phyloP scores from a whole-genome alignment of 2,888 invertebrate genomes.

The Lagria hirta region DNA sequence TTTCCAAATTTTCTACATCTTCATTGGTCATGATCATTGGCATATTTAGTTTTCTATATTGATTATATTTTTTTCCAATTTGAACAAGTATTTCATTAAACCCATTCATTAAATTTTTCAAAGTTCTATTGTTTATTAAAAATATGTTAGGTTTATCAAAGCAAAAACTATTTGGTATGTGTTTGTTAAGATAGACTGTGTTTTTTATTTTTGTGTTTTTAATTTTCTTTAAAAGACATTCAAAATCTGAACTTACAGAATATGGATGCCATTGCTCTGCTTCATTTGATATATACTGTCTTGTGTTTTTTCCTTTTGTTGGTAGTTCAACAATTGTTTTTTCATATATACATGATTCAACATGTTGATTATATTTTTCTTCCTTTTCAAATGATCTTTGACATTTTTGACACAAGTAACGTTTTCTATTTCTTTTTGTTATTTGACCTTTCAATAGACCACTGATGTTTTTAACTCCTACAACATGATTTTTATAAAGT shows the following conservation, averaged over 20 bases:
- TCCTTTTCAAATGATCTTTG: conserved; percentile 10
- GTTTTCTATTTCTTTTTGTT: conserved; percentile 12
- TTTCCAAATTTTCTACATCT: too few species aligned
- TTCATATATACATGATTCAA: conserved; percentile 10
- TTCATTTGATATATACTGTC: conserved; percentile 11
- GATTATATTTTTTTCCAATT: conserved; percentile 15
- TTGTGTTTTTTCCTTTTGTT: conserved; percentile 12
- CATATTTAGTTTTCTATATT: conserved; percentile 14
- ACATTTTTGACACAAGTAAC: conserved; percentile 11
- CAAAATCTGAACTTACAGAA: conserved; percentile 14
- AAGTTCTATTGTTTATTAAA: conserved; percentile 15
- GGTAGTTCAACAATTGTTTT: conserved; percentile 14
- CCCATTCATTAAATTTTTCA: conserved; percentile 16
- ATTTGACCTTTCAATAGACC: conserved; percentile 11
- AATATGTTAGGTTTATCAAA: conserved; percentile 14
- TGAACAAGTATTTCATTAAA: conserved; percentile 15
- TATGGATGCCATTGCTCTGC: conserved; percentile 8
- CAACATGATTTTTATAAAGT: conserved; percentile 9
- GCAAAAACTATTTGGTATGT: conserved; percentile 15
- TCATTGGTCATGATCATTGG: conserved; percentile 14
- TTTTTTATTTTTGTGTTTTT: conserved; percentile 12
- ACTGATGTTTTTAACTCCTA: conserved; percentile 11
- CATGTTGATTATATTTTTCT: conserved; percentile 12
- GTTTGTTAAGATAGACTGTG: conserved; percentile 13
- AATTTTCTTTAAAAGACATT: conserved; percentile 9